Evolutionary conservation across 2,888 invertebrate species (phyloP).

Genomic region (Temnothorax ravouxi): DNA sequence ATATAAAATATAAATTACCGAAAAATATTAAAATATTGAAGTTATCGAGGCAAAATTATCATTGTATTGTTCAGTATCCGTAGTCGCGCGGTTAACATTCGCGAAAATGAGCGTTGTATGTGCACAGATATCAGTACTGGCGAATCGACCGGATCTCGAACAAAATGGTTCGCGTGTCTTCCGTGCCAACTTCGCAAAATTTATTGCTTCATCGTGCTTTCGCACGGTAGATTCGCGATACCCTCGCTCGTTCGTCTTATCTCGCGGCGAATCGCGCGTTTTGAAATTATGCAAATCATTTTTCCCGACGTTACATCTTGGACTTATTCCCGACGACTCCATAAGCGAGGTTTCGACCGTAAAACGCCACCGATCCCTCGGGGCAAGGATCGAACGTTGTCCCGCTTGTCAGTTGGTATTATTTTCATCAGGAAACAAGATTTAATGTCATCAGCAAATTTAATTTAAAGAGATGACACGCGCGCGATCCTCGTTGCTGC

Average conservation of each 20-base stretch:
- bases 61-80: neutral
- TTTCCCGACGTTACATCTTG: constrained; percentile 38
- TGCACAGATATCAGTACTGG: constrained; percentile 52
- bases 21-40: constrained; percentile 3
- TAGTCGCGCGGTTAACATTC: constrained; percentile 29
- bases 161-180: constrained; percentile 84
- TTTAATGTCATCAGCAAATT: neutral
- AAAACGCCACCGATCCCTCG: neutral
- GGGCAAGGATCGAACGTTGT: neutral
- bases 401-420: neutral
- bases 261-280: constrained; percentile 52
- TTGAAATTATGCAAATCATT: constrained; percentile 72
- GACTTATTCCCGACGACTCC: constrained; percentile 43
- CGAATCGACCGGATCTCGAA: constrained; percentile 73
- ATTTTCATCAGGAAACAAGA: neutral
- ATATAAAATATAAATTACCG: neutral
- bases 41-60: neutral
- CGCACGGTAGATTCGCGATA: constrained; percentile 65
- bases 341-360: constrained; percentile 10
- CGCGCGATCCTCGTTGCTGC: neutral
- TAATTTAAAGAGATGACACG: constrained; percentile 12
- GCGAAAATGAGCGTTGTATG: constrained; percentile 57
- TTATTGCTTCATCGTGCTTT: constrained; percentile 84
- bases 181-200: constrained; percentile 77
- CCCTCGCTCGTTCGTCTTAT: constrained; percentile 61